phyloP scores from a whole-genome alignment of 30 jellyfish, hydroid and myxozoan genomes.

The Hydractinia symbiolongicarpus region DNA sequence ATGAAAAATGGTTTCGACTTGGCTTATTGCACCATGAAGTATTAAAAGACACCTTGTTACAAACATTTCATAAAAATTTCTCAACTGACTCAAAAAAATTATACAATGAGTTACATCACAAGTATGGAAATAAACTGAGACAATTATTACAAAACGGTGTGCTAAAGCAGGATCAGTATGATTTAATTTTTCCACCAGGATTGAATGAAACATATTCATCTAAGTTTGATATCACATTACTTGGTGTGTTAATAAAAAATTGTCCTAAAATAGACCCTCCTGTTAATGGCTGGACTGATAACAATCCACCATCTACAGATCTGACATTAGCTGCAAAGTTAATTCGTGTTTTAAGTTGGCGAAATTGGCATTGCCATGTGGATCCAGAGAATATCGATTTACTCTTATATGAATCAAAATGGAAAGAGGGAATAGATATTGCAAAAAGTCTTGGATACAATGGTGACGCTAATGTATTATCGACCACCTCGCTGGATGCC shows the following conservation, averaged over 20 bases:
- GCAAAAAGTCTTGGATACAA: neutral
- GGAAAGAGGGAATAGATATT: slow-evolving; percentile 7
- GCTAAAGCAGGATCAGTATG: neutral
- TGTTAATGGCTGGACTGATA: neutral
- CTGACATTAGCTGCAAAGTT: slow-evolving; percentile 3
- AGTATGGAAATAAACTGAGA: neutral
- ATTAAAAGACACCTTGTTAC: neutral
- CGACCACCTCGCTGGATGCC: neutral
- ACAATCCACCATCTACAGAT: neutral
- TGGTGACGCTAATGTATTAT: neutral
- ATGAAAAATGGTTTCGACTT: neutral
- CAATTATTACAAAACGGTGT: neutral
- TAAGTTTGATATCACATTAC: neutral
- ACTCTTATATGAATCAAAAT: neutral
- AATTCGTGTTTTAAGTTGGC: neutral
- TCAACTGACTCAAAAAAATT: neutral
- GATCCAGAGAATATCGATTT: neutral
- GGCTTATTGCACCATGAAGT: neutral
- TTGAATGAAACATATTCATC: neutral
- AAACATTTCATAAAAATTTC: neutral
- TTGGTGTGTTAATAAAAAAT: neutral
- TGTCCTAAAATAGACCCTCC: neutral
- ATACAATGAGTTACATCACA: neutral
- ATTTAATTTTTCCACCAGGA: neutral
- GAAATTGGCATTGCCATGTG: neutral